These are phyloP conservation scores for Atractosteus spatula DNA, from an alignment of 2,113 vertebrate species.

Conservation along the genomic window DNA sequence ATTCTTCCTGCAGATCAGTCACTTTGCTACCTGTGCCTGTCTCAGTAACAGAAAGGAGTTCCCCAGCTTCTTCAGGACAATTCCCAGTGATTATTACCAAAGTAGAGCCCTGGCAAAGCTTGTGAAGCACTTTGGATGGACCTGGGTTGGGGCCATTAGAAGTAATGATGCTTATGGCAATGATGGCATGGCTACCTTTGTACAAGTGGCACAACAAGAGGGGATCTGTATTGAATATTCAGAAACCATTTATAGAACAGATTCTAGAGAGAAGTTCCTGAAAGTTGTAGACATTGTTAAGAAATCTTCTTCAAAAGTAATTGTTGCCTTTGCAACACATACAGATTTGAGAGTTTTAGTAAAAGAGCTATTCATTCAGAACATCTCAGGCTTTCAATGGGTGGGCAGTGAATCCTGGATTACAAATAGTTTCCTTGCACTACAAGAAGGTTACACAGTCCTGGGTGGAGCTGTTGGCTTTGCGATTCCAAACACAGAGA, in stretches of 20 bases:
- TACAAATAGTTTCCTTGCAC: neutral
- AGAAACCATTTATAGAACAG: too few relatives aligned
- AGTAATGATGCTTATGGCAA: slow-evolving; percentile 14
- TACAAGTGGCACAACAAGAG: neutral
- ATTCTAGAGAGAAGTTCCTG: too few relatives aligned
- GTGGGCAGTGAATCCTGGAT: slow-evolving; percentile 23
- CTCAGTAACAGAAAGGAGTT: too few relatives aligned
- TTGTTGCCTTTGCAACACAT: neutral
- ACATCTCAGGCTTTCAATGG: too few relatives aligned
- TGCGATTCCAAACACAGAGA: slow-evolving; percentile 8
- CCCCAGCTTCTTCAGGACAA: too few relatives aligned
- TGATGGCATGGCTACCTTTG: slow-evolving; percentile 4
- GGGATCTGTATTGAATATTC: neutral
- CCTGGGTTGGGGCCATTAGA: slow-evolving; percentile 14
- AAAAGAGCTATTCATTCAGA: too few relatives aligned
- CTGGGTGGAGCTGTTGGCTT: slow-evolving; percentile 19
- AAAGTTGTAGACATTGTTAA: too few relatives aligned
- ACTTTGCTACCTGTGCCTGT: neutral
- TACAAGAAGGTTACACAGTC: neutral
- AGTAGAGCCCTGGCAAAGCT: too few relatives aligned
- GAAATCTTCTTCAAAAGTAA: too few relatives aligned
- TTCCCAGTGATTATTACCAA: too few relatives aligned
- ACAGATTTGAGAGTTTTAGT: too few relatives aligned
- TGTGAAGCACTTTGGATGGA: slow-evolving; percentile 14
- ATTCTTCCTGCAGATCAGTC: slow-evolving; percentile 1